phyloP scores from a whole-genome alignment of 2,797 vertebrate genomes.

The Taeniopygia guttata region DNA sequence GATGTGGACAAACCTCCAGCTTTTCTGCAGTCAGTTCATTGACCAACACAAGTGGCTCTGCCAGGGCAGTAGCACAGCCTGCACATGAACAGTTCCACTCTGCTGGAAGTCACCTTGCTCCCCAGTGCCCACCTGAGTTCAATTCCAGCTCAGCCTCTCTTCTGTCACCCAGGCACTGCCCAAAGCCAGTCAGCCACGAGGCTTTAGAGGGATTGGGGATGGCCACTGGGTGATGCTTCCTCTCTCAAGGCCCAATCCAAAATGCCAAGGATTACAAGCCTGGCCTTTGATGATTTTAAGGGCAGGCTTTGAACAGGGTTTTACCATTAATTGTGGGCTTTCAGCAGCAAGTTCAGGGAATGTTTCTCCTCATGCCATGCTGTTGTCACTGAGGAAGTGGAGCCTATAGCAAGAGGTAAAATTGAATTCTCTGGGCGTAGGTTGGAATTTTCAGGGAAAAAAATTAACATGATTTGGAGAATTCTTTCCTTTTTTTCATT shows the following conservation, averaged over 20 bases:
- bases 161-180: background rate
- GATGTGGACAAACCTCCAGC: background rate
- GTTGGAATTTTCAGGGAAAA: background rate
- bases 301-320: background rate
- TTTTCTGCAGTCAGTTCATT: background rate
- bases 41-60: background rate
- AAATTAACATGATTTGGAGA: background rate
- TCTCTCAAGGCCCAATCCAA: background rate
- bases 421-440: background rate
- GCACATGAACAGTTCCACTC: background rate
- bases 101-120: background rate
- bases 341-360: background rate
- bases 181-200: background rate
- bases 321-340: background rate
- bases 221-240: background rate
- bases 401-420: background rate
- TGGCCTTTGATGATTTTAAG: background rate
- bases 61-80: background rate
- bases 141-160: background rate
- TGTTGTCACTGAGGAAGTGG: background rate
- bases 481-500: background rate
- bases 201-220: background rate
- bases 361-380: background rate
- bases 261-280: background rate
- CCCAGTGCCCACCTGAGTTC: background rate